phyloP scores from a whole-genome alignment of 2,113 vertebrate species.

The Ammodytes marinus region DNA sequence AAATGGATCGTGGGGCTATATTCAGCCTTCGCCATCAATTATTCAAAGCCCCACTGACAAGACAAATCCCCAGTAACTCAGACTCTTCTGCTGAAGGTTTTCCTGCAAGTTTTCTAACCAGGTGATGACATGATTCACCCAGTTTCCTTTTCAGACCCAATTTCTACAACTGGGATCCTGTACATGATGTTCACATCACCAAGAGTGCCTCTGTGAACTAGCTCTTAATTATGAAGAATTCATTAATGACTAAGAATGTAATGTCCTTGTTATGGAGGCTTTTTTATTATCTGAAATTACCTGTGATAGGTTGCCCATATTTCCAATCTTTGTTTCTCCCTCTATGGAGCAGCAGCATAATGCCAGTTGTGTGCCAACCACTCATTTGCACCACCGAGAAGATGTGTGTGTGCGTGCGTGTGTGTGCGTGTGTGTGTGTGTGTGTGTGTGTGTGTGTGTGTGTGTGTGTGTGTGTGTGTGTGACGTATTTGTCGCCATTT shows the following conservation, averaged over 20 bases:
- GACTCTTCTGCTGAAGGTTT: constrained; percentile 32
- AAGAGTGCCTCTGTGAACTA: background rate
- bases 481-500: constrained; percentile 29
- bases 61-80: constrained; percentile 57
- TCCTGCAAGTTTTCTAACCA: constrained; percentile 24
- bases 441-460: constrained; percentile 6
- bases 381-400: background rate
- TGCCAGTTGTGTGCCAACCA: constrained; percentile 22
- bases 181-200: constrained; percentile 12
- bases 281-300: constrained; percentile 49
- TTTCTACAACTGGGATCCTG: constrained; percentile 22
- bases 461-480: constrained; percentile 9
- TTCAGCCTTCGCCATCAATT: constrained; percentile 73
- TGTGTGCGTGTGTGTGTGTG: constrained; percentile 10
- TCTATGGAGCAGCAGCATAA: constrained; percentile 1
- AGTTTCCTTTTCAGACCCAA: constrained; percentile 21
- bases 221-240: constrained; percentile 46
- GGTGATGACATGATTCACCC: constrained; percentile 47
- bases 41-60: constrained; percentile 68
- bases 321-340: constrained; percentile 8
- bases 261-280: constrained; percentile 13
- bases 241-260: constrained; percentile 33
- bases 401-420: background rate
- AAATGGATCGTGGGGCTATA: constrained; percentile 73
- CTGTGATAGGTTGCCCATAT: constrained; percentile 15